Conservation (phyloP, 2,113 vertebrate species). For the Tor tambroides region DNA sequence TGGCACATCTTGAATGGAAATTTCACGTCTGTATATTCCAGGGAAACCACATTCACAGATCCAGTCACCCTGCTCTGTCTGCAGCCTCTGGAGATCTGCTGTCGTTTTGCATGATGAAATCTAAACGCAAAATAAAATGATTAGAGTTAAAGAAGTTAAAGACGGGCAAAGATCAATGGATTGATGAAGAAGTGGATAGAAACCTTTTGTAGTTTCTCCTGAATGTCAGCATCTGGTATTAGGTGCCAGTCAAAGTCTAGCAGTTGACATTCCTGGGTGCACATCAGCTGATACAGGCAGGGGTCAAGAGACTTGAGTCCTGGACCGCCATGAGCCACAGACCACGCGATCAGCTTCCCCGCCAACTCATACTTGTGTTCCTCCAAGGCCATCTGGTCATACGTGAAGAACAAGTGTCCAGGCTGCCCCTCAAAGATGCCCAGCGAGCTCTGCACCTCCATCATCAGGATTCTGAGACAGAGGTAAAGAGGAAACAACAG, state of each 20-base stretch:
- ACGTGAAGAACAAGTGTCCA: slow-evolving; percentile 67
- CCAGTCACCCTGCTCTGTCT: slow-evolving; percentile 67
- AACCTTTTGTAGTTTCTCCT: slow-evolving; percentile 66
- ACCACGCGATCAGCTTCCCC: slow-evolving; percentile 72
- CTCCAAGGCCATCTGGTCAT: slow-evolving; percentile 66
- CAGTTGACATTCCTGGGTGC: slow-evolving; percentile 58
- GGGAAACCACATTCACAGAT: slow-evolving; percentile 63
- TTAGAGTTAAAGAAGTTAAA: background rate
- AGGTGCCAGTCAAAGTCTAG: slow-evolving; percentile 66
- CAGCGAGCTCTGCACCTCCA: slow-evolving; percentile 64
- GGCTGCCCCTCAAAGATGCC: slow-evolving; percentile 68
- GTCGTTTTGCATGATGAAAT: slow-evolving; percentile 47
- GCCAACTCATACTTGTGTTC: slow-evolving; percentile 67
- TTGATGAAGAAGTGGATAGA: background rate
- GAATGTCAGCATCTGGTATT: slow-evolving; percentile 61
- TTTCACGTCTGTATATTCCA: slow-evolving; percentile 56
- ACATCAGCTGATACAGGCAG: slow-evolving; percentile 72
- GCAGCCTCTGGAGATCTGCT: slow-evolving; percentile 47
- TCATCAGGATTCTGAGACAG: slow-evolving; percentile 63
- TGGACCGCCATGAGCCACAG: slow-evolving; percentile 68
- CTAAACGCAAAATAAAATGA: slow-evolving; percentile 7
- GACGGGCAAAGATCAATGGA: background rate
- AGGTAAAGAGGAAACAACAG: background rate
- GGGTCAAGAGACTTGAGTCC: slow-evolving; percentile 68
- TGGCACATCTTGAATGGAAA: slow-evolving; percentile 58